phyloP scores from a whole-genome alignment of 2,797 vertebrate species.

The Siniperca undulata region DNA sequence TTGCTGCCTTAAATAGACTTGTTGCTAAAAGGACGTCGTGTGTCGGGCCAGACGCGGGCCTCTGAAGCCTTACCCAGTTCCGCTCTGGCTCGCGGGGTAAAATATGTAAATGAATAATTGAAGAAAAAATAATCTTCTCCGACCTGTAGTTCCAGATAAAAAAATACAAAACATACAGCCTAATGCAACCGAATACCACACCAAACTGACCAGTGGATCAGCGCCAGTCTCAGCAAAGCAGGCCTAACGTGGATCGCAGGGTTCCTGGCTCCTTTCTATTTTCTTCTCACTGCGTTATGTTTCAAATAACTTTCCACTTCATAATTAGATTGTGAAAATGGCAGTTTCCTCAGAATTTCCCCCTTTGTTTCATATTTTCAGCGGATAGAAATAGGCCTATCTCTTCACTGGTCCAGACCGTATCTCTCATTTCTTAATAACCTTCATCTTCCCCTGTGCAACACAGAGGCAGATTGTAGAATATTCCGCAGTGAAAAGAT shows the following conservation, averaged over 20 bases:
- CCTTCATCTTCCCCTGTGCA: neutral
- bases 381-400: too few relatives aligned
- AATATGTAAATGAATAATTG: neutral
- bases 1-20: neutral
- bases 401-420: neutral
- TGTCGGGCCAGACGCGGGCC: neutral
- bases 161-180: neutral
- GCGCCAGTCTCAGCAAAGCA: neutral
- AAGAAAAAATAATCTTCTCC: neutral
- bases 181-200: neutral
- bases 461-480: too few relatives aligned
- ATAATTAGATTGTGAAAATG: neutral
- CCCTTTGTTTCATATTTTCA: neutral
- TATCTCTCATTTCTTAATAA: neutral
- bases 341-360: neutral
- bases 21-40: neutral
- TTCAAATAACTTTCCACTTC: neutral
- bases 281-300: neutral
- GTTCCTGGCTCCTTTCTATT: neutral
- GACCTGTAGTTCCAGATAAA: neutral
- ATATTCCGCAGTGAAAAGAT: neutral
- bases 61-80: neutral
- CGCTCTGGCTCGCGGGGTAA: neutral
- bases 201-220: neutral
- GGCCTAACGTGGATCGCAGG: too few relatives aligned